Evolutionary conservation across 2,113 vertebrate species (phyloP).

Genomic region (Mus spicilegus): DNA sequence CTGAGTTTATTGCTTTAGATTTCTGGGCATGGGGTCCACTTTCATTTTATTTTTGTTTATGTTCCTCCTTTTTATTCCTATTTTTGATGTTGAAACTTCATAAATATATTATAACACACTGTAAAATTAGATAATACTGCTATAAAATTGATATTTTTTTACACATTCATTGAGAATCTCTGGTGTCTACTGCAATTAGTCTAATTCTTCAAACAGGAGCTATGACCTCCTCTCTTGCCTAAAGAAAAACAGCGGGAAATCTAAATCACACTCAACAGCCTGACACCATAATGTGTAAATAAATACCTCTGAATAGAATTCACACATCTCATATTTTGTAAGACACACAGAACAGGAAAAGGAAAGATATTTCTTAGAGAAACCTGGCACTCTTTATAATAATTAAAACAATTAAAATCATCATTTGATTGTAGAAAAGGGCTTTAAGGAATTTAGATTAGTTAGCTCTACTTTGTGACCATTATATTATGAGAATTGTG

Average conservation of each 20-base stretch:
- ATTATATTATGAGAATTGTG: neutral
- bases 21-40: conserved; percentile 73
- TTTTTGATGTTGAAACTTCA: conserved; percentile 69
- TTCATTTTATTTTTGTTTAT: conserved; percentile 77
- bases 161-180: conserved; percentile 71
- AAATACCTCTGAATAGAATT: conserved; percentile 53
- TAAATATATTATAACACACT: conserved; percentile 74
- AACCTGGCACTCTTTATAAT: neutral
- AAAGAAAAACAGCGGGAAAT: conserved; percentile 58
- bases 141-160: conserved; percentile 71
- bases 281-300: conserved; percentile 56
- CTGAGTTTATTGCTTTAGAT: conserved; percentile 68
- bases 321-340: conserved; percentile 39
- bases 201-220: conserved; percentile 61
- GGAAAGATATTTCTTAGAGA: neutral
- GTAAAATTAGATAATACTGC: conserved; percentile 72
- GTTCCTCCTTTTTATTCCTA: conserved; percentile 69
- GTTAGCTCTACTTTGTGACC: neutral
- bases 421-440: neutral
- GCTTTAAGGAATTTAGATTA: neutral
- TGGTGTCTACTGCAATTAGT: conserved; percentile 69
- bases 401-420: neutral
- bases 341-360: neutral
- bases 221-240: conserved; percentile 62
- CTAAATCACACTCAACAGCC: conserved; percentile 57